Conservation (phyloP, 2,888 invertebrate species). For the Himalopsyche japonica region DNA sequence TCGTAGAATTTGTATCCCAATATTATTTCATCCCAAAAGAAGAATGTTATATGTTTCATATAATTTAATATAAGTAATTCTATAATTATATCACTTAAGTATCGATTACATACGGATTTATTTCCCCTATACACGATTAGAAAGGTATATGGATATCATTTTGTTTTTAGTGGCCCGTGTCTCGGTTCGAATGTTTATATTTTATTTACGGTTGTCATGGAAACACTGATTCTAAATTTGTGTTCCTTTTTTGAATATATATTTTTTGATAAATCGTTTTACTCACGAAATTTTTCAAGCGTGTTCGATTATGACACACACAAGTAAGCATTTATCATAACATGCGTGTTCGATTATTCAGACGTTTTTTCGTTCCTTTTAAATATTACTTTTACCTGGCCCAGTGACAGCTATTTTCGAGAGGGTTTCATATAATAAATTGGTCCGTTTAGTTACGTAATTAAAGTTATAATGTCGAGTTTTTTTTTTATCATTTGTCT, state of each 20-base stretch:
- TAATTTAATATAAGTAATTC: background rate
- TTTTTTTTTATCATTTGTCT: too few species aligned
- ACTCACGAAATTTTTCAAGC: conserved; percentile 6
- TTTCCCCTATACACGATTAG: background rate
- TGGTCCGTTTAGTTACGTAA: too few species aligned
- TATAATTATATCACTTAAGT: background rate
- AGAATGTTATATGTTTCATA: background rate
- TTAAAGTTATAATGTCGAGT: too few species aligned
- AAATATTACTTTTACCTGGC: conserved; percentile 7
- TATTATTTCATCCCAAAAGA: background rate
- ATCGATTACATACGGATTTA: background rate
- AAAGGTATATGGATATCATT: background rate
- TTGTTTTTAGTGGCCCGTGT: background rate
- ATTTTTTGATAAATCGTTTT: background rate
- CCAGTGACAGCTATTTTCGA: background rate
- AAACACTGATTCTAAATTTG: conserved; percentile 35
- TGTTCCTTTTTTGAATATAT: conserved; percentile 26
- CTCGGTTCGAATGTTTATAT: conserved; percentile 34
- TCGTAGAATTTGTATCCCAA: background rate
- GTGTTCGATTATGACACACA: conserved; percentile 38
- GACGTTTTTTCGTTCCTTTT: conserved; percentile 12
- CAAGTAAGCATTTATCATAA: conserved; percentile 34
- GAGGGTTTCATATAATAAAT: background rate
- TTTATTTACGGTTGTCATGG: conserved; percentile 40
- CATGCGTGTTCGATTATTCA: conserved; percentile 33